Percentiles rank a stretch among this genome's conserved stretches.
These are phyloP conservation scores for Synaphobranchus kaupii DNA, from an alignment of 2,797 vertebrate genomes.

Conservation along the genomic window DNA sequence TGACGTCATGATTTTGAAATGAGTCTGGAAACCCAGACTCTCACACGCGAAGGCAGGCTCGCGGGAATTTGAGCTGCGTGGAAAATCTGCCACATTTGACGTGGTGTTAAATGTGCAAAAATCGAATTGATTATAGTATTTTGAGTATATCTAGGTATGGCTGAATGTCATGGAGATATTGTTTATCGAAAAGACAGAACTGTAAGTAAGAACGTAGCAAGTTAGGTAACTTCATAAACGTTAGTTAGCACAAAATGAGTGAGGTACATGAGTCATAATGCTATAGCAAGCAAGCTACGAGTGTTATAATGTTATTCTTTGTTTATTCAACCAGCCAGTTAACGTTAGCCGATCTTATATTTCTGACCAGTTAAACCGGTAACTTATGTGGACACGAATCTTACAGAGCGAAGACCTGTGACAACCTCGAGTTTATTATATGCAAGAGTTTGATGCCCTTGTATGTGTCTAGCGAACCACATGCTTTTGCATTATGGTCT, in stretches of 20 bases:
- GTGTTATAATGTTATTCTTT: too few species aligned
- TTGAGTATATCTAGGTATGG: constrained; percentile 6
- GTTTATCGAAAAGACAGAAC: constrained; percentile 29
- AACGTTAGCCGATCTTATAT: too few species aligned
- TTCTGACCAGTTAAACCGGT: too few species aligned
- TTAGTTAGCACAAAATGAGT: neutral
- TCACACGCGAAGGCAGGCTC: neutral
- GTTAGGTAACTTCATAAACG: neutral
- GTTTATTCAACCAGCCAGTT: too few species aligned
- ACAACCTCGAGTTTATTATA: too few species aligned
- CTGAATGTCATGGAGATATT: constrained; percentile 28
- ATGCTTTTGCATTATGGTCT: too few species aligned
- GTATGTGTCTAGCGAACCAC: too few species aligned
- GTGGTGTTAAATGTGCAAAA: neutral
- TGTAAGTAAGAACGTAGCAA: constrained; percentile 23
- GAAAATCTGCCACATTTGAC: neutral
- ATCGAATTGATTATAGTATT: neutral
- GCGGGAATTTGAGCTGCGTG: constrained; percentile 7
- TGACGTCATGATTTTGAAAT: neutral
- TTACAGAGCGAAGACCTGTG: too few species aligned
- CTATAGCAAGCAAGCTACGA: neutral
- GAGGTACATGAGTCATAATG: neutral
- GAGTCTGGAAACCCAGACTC: neutral
- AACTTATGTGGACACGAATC: too few species aligned
- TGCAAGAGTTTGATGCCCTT: too few species aligned